Base-by-base conservation (phyloP, 2,797 vertebrate species). In the Mormyrus proboscirostris region DNA sequence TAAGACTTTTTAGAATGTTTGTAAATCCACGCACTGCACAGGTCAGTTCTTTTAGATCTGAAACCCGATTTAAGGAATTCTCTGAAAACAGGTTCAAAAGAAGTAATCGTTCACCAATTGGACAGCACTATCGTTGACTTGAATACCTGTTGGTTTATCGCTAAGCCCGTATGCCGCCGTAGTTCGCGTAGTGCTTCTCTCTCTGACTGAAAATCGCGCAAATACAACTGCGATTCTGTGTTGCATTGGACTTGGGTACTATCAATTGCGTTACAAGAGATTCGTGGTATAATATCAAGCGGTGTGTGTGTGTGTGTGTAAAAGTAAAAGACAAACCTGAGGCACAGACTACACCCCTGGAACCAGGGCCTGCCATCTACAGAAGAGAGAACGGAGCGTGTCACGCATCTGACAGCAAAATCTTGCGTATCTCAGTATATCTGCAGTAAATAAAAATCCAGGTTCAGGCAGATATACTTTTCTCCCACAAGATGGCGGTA, bases 321-420 rank as follows among this genome's bases (percentile, higher is more conserved):
- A 59, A 53, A 7, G 55, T 4, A 87, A 19, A 33, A 51, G n/a
- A 6, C 92, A 84, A 84, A 97, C 96, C 96, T 93, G 96, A 97
- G 65, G 96, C 92, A 91, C 96, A 97, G 69, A 96, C 88, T 0
- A 97, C 92, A 91, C 96, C 96, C 92, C 91, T 94, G 9, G 95
- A 95, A 14, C 92, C 88, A 86, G 89, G 25, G 57, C 6, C 90
- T 84, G 93, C 92, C 3, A 96, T 92, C 96, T 97, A 92, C 25
- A 53, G 85, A 51, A 50, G 62, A 62, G n/a, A 89, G 49, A 29
- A 0, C 82, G 12, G 12, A 38, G 14, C 29, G 49, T 25, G 29
- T 85, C 10, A 79, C 16, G 12, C 38, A 44, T 19, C 73, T 79
- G 73, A 79, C 14, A 33, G 33, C 69, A 76, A 19, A 76, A 76